Percentiles rank a stretch among this genome's conserved stretches.
Conservation (phyloP, 2,113 vertebrate genomes). For the Andinoacara biseriatus region DNA sequence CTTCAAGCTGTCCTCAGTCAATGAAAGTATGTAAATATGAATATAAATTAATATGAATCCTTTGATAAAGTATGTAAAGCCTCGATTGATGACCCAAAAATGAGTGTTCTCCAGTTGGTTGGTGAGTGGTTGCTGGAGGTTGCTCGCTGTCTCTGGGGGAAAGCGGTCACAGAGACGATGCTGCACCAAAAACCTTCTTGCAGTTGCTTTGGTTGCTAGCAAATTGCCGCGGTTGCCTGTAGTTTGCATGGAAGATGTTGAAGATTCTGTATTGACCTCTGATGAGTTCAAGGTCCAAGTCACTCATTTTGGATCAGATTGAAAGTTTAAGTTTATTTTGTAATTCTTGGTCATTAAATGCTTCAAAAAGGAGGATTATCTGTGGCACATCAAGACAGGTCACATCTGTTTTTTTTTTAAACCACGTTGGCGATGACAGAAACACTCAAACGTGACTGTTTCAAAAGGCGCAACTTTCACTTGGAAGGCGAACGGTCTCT, state of each 20-base stretch:
- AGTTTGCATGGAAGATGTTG: too few species aligned
- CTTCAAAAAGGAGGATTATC: too few species aligned
- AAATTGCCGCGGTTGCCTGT: neutral
- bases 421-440: rapidly evolving
- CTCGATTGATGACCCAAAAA: neutral
- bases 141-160: neutral
- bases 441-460: neutral
- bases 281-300: too few species aligned
- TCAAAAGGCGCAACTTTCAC: neutral
- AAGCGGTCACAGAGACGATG: neutral
- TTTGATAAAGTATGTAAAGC: neutral
- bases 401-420: neutral
- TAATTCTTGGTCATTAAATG: too few species aligned
- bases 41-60: neutral
- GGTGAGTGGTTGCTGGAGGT: neutral
- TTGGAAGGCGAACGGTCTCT: neutral
- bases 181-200: neutral
- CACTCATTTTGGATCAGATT: too few species aligned
- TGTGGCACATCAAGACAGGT: too few species aligned
- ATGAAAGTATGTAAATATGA: neutral
- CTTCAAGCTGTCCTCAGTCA: neutral
- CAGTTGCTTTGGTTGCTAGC: neutral
- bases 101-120: neutral
- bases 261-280: too few species aligned
- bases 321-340: too few species aligned